These are phyloP conservation scores for Cepaea hortensis DNA, from an alignment of 2,888 invertebrate species.

Conservation along the genomic window DNA sequence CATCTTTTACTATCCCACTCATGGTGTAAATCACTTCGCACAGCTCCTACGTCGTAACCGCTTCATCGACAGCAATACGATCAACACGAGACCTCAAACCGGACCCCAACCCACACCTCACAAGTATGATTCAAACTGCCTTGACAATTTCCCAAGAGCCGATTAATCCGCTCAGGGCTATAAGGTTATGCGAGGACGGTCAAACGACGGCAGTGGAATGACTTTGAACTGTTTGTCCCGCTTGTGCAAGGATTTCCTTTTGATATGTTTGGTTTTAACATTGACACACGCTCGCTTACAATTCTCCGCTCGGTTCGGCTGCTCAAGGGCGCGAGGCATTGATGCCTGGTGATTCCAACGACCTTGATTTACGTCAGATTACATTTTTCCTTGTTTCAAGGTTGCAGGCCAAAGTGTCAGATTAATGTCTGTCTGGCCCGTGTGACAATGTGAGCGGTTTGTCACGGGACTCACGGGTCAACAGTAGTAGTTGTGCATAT, in stretches of 20 bases:
- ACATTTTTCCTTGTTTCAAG: background rate
- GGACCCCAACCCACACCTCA: background rate
- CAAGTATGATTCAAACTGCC: conserved; percentile 4
- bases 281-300: conserved; percentile 13
- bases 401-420: conserved; percentile 5
- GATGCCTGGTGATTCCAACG: background rate
- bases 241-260: background rate
- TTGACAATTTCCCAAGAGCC: background rate
- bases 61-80: too few relatives aligned
- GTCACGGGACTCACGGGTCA: too few relatives aligned
- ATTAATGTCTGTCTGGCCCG: background rate
- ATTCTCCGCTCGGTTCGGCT: background rate
- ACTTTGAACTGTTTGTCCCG: background rate
- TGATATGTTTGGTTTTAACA: conserved; percentile 19
- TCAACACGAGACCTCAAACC: background rate
- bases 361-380: conserved; percentile 18
- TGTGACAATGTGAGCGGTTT: conserved; percentile 8
- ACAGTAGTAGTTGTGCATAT: background rate
- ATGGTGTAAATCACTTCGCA: too few relatives aligned
- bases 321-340: conserved; percentile 1
- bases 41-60: too few relatives aligned
- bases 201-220: background rate
- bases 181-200: background rate
- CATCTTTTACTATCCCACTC: too few relatives aligned
- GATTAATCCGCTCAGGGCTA: conserved; percentile 8